These are phyloP conservation scores for Petrophora chlorosata DNA, from an alignment of 2,888 invertebrate genomes.

Conservation along the genomic window DNA sequence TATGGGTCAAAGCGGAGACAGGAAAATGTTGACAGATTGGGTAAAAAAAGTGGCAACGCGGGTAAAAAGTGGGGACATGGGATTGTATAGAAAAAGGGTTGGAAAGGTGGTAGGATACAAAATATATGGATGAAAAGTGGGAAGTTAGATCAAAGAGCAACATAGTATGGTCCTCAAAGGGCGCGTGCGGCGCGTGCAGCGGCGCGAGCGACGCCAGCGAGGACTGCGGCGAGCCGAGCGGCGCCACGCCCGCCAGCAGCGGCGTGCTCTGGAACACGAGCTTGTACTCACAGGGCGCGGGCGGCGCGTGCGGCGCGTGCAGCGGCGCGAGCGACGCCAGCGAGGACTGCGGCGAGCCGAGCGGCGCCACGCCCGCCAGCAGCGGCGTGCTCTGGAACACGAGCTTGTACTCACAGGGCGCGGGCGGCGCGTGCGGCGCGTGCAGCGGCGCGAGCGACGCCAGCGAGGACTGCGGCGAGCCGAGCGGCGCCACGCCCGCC, in stretches of 20 bases:
- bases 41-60: too few relatives aligned
- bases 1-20: too few relatives aligned
- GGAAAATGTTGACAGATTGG: too few relatives aligned
- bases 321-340: constrained; percentile 63
- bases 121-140: too few relatives aligned
- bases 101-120: too few relatives aligned
- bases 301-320: constrained; percentile 58
- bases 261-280: constrained; percentile 66
- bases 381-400: constrained; percentile 71
- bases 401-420: too few relatives aligned
- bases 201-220: constrained; percentile 66
- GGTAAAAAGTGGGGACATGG: too few relatives aligned
- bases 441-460: constrained; percentile 60
- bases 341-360: constrained; percentile 54
- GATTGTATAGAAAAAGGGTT: too few relatives aligned
- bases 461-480: constrained; percentile 59
- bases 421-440: constrained; percentile 60
- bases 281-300: too few relatives aligned
- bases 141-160: not conserved
- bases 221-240: constrained; percentile 70
- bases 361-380: constrained; percentile 59
- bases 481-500: constrained; percentile 53
- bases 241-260: constrained; percentile 68
- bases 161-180: constrained; percentile 51
- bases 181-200: constrained; percentile 56